Evolutionary conservation across 1,140 invertebrate genomes (phyloP), one percentile per base, ranked within the genome.

Genomic region (Megathymus violae): DNA sequence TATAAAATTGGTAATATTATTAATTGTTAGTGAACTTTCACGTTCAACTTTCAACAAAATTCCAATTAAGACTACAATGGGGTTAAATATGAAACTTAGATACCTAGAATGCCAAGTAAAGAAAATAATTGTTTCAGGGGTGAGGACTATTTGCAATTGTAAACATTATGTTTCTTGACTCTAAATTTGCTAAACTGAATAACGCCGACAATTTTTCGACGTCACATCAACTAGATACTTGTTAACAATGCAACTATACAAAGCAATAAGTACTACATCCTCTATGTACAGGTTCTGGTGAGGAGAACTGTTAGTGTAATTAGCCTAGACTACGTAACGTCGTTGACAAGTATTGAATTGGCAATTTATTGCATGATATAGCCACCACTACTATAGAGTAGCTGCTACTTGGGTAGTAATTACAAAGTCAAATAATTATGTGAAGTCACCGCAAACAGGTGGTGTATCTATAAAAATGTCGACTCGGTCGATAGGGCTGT

Each of bases 211-310:
- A 31, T 31, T 7, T 7, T 7, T 3, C 27, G 9, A 31, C 27
- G 27, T 7, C 27, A 31, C 4, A 31, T 31, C 27, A 31, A 31
- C 27, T 31, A 31, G 4, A 31, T 7, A 1, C 3, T 3, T 31
- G 4, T 4, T 9, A 31, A 31, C 27, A 31, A 31, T 31, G 27
- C 27, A 31, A 31, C 27, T 31, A 31, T 7, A 9, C 27, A 31
- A 9, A 27, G n/a, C 5, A 47, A 19, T 27, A 47, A 47, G 44
- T 25, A 47, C 25, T 22, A 47, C 44, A 25, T 47, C 44, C 44
- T 47, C 44, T 10, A 9, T 25, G 44, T 31, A 22, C 27, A 50
- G 46, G 25, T 50, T 31, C 11, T 50, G 46, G 34, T 22, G 46
- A 50, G 11, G 46, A 50, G 3, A 14, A 50, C 16, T 31, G 14